These are phyloP conservation scores for Synergus japonicus DNA, from an alignment of 2,888 invertebrate genomes.

Conservation along the genomic window DNA sequence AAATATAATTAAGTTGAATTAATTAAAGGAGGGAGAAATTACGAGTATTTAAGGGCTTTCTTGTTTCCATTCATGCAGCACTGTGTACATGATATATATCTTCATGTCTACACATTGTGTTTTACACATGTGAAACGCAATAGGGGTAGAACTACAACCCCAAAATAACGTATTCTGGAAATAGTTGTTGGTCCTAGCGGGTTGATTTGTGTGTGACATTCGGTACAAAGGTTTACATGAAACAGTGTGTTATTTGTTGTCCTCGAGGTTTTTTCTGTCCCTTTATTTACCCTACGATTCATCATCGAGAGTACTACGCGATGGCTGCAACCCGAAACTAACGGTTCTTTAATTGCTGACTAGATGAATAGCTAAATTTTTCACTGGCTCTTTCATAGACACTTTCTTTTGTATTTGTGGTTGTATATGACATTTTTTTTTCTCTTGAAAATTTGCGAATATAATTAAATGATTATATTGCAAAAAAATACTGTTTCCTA, in stretches of 20 bases:
- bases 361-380: neutral
- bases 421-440: neutral
- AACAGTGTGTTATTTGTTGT: conserved; percentile 20
- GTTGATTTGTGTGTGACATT: conserved; percentile 31
- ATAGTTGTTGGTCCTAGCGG: conserved; percentile 24
- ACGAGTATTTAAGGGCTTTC: neutral
- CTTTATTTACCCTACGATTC: conserved; percentile 29
- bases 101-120: neutral
- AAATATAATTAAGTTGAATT: neutral
- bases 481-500: no score
- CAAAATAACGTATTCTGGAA: conserved; percentile 1
- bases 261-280: conserved; percentile 4
- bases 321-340: neutral
- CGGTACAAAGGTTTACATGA: conserved; percentile 17
- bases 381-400: neutral
- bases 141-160: neutral
- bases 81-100: neutral
- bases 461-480: no score
- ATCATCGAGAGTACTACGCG: neutral
- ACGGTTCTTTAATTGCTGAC: conserved; percentile 9
- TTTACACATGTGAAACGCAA: conserved; percentile 4
- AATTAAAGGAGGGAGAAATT: neutral
- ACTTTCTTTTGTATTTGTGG: neutral
- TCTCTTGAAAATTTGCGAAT: neutral
- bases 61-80: neutral